phyloP scores from a whole-genome alignment of 2,888 invertebrate species.

The Hybos culiciformis region DNA sequence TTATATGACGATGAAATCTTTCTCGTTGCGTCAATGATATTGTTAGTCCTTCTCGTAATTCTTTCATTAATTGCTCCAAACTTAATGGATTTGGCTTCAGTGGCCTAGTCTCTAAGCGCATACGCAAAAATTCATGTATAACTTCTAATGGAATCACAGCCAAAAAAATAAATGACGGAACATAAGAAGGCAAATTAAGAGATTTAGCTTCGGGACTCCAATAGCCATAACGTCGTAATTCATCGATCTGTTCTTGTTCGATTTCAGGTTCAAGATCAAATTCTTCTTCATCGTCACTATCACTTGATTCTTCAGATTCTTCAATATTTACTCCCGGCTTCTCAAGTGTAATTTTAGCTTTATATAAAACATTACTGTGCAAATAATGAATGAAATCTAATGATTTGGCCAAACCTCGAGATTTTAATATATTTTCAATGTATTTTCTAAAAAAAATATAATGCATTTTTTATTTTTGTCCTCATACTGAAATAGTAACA shows the following conservation, averaged over 20 bases:
- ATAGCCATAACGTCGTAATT: constrained; percentile 46
- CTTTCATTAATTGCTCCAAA: constrained; percentile 75
- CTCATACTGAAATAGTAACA: background rate
- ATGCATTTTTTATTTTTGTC: background rate
- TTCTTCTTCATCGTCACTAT: constrained; percentile 36
- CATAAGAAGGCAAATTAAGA: constrained; percentile 75
- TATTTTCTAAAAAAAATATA: constrained; percentile 46
- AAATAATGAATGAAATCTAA: constrained; percentile 64
- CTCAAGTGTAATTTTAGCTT: constrained; percentile 56
- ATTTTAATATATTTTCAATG: constrained; percentile 77
- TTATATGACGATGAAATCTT: constrained; percentile 54
- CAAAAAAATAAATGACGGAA: constrained; percentile 72
- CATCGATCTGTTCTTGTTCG: constrained; percentile 29
- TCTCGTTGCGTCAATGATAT: constrained; percentile 71
- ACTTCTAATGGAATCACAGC: constrained; percentile 77
- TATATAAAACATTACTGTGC: constrained; percentile 51
- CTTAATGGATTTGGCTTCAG: constrained; percentile 74
- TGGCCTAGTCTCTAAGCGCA: constrained; percentile 72
- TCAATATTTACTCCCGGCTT: constrained; percentile 33
- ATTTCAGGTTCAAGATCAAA: constrained; percentile 26
- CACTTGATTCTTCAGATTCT: constrained; percentile 25
- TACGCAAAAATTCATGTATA: constrained; percentile 79
- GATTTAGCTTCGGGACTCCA: constrained; percentile 63
- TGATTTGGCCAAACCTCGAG: constrained; percentile 70
- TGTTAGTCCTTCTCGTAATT: constrained; percentile 77